Conservation (phyloP, 2,113 vertebrate species). For the Rhynchopsitta pachyrhyncha region DNA sequence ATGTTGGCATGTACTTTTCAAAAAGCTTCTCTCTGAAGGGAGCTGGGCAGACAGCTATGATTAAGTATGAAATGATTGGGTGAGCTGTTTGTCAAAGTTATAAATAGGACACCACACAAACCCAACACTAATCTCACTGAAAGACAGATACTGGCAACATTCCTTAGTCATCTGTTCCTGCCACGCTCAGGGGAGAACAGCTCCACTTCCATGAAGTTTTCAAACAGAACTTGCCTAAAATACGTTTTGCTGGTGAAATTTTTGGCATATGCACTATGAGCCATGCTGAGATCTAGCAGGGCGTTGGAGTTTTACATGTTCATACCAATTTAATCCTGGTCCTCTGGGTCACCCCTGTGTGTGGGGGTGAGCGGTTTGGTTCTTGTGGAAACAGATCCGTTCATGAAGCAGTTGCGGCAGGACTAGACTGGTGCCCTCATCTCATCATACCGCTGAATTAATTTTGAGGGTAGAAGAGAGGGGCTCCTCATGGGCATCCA, state of each 20-base stretch:
- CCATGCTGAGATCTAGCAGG: neutral
- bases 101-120: constrained; percentile 71
- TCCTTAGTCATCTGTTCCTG: constrained; percentile 64
- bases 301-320: neutral
- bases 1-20: constrained; percentile 51
- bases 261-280: neutral
- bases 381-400: neutral
- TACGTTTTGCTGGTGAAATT: constrained; percentile 34
- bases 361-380: neutral
- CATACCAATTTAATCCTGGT: neutral
- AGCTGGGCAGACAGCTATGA: constrained; percentile 63
- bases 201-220: constrained; percentile 61
- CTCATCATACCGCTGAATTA: neutral
- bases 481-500: neutral
- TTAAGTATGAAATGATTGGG: constrained; percentile 70
- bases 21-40: constrained; percentile 37
- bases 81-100: constrained; percentile 68
- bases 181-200: constrained; percentile 28
- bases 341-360: neutral
- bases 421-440: neutral
- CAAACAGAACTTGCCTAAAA: constrained; percentile 59
- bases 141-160: constrained; percentile 65
- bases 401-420: neutral
- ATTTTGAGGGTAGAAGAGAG: neutral
- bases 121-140: constrained; percentile 55